Base-by-base conservation (phyloP, 2,888 invertebrate genomes). In the Drosophila paramelanica region DNA sequence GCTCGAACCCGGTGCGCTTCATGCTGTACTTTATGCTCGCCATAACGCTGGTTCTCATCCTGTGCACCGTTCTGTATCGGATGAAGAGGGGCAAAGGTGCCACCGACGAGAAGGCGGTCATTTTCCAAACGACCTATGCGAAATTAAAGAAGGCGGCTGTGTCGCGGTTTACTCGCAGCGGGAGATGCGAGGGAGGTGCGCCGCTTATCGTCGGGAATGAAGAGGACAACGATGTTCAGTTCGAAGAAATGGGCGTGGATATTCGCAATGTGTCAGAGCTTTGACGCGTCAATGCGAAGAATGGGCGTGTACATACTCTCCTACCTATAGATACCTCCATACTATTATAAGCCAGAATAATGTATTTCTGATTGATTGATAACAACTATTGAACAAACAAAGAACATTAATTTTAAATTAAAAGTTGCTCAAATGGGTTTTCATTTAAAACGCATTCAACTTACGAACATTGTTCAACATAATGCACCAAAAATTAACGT, bases 201-300 rank as follows among this genome's bases (percentile, higher is more conserved):
- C 49, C 55, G 3, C 50, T 89, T 3, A 67, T 65, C 41, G 53
- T 49, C 1, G 56, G 71, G 10, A 55, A 46, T 11, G 59, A 13
- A 5, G 70, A 66, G 7, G 41, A 64, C 1, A 59, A 66, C 4
- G 52, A 52, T 7, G 68, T 64, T 4, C 60, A 53, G 38, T 14
- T 77, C 8, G 82, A 68, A 56, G 86, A 82, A 42, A 67, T 77
- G 67, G 74, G 69, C 50, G 76, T 78, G 31, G 70, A 87, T 49
- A 69, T 67, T 50, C 60, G 77, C 14, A 52, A 61, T 43, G 55
- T 64, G 2, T 62, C 74, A 0, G 64, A 75, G 39, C 66, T 72
- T 7, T 81, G 38, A 45, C 11, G 7, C 10, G 17, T 14, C 14
- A 11, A 14, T 13, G 27, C 43, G 13, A 20, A 17, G 25, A 46